phyloP scores from a whole-genome alignment of 2,797 vertebrate genomes.

The Scleropages formosus region DNA sequence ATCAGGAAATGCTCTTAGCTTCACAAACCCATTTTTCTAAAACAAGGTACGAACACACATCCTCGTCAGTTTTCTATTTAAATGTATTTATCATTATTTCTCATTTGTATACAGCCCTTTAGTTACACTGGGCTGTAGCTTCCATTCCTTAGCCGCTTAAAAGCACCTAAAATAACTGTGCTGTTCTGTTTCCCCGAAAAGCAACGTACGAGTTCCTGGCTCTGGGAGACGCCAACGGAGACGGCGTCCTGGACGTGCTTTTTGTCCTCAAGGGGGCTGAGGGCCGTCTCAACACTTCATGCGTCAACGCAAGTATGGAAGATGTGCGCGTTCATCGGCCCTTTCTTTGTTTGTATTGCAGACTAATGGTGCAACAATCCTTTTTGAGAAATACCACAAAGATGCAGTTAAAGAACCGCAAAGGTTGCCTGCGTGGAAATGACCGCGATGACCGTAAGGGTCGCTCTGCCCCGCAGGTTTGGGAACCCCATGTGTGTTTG shows the following conservation, averaged over 20 bases:
- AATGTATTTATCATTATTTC: too few relatives aligned
- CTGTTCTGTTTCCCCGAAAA: slow-evolving; percentile 51
- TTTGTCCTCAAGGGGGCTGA: slow-evolving; percentile 71
- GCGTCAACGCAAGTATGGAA: slow-evolving; percentile 69
- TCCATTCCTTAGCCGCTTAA: background rate
- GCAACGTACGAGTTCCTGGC: slow-evolving; percentile 79
- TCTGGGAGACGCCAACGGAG: slow-evolving; percentile 67
- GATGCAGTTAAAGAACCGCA: too few relatives aligned
- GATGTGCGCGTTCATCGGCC: too few relatives aligned
- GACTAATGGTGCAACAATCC: too few relatives aligned
- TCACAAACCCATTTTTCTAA: too few relatives aligned
- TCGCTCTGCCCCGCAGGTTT: slow-evolving; percentile 64
- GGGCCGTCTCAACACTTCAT: slow-evolving; percentile 66
- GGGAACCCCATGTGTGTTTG: slow-evolving; percentile 71
- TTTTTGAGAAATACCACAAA: too few relatives aligned
- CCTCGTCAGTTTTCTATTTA: too few relatives aligned
- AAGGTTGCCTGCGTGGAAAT: too few relatives aligned
- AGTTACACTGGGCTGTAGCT: background rate
- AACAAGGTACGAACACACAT: too few relatives aligned
- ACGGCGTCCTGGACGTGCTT: slow-evolving; percentile 83
- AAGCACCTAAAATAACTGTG: background rate
- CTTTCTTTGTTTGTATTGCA: background rate
- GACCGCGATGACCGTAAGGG: too few relatives aligned
- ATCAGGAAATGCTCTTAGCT: too few relatives aligned
- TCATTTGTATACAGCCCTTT: too few relatives aligned